Conservation (phyloP, 2,113 vertebrate species). For the Apistogramma diplotaenia region DNA sequence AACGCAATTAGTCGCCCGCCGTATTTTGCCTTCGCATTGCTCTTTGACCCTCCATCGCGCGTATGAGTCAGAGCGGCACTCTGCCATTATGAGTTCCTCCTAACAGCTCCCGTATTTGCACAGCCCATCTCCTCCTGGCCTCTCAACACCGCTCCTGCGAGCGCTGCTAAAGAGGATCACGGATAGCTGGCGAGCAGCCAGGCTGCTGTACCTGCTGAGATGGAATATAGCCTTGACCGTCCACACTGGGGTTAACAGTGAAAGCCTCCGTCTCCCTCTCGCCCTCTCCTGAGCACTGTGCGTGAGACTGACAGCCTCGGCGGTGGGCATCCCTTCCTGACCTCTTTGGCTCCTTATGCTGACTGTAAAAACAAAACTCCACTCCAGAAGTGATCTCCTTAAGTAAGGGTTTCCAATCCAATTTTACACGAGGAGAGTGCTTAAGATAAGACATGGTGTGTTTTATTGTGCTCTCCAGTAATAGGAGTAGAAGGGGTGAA, state of each 20-base stretch:
- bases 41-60: slow-evolving; percentile 44
- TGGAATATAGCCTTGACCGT: slow-evolving; percentile 41
- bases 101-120: slow-evolving; percentile 56
- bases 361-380: slow-evolving; percentile 57
- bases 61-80: slow-evolving; percentile 54
- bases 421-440: slow-evolving; percentile 64
- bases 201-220: slow-evolving; percentile 50
- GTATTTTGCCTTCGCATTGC: slow-evolving; percentile 49
- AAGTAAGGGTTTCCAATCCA: slow-evolving; percentile 73
- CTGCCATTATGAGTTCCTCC: slow-evolving; percentile 59
- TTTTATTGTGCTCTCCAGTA: slow-evolving; percentile 61
- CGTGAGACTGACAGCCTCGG: slow-evolving; percentile 22
- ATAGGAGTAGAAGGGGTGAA: slow-evolving; percentile 51
- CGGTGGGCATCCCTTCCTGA: slow-evolving; percentile 27
- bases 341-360: slow-evolving; percentile 39
- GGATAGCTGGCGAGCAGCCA: slow-evolving; percentile 52
- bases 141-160: slow-evolving; percentile 27
- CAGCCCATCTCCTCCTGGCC: slow-evolving; percentile 45
- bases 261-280: not conserved
- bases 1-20: slow-evolving; percentile 65
- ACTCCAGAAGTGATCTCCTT: slow-evolving; percentile 69
- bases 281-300: not conserved
- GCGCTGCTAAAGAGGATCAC: slow-evolving; percentile 63
- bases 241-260: slow-evolving; percentile 15
- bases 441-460: slow-evolving; percentile 68